These are phyloP conservation scores for Panagrolaimus sp. DNA, from an alignment of 1,140 invertebrate species.

Conservation along the genomic window DNA sequence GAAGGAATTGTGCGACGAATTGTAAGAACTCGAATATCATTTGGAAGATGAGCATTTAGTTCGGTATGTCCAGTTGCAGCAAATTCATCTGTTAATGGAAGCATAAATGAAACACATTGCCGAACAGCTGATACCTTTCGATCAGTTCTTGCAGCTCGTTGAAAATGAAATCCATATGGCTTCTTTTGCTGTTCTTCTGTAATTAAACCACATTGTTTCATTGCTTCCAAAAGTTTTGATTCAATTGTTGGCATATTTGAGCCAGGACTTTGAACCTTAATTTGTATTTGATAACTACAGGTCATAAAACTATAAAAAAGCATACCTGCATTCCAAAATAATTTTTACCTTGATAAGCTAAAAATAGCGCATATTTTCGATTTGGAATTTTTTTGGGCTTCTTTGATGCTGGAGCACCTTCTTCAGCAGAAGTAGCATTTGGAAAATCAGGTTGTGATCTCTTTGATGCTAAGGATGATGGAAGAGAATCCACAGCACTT, in stretches of 20 bases:
- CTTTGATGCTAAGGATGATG: too few relatives aligned
- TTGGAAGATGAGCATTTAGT: constrained; percentile 76
- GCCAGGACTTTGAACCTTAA: constrained; percentile 67
- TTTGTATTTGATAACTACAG: constrained; percentile 4
- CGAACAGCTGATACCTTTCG: constrained; percentile 83
- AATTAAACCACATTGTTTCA: constrained; percentile 74
- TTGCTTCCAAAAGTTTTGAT: constrained; percentile 76
- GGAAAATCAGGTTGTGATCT: too few relatives aligned
- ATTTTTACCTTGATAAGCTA: constrained; percentile 81
- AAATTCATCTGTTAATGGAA: constrained; percentile 58
- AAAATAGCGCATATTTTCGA: constrained; percentile 67
- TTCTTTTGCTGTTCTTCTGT: constrained; percentile 71
- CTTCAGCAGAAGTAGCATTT: background rate
- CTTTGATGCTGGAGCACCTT: background rate
- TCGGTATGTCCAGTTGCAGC: constrained; percentile 65
- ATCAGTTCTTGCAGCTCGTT: constrained; percentile 90
- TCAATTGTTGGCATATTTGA: constrained; percentile 75
- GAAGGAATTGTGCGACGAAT: constrained; percentile 24
- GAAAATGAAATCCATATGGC: constrained; percentile 77
- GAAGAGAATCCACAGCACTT: too few relatives aligned
- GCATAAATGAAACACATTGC: constrained; percentile 70
- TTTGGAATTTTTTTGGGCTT: background rate
- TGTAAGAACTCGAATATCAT: constrained; percentile 77
- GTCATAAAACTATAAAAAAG: constrained; percentile 27
- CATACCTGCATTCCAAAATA: constrained; percentile 89